Evolutionary conservation across 2,113 vertebrate genomes (phyloP).

Genomic region (Carettochelys insculpta): DNA sequence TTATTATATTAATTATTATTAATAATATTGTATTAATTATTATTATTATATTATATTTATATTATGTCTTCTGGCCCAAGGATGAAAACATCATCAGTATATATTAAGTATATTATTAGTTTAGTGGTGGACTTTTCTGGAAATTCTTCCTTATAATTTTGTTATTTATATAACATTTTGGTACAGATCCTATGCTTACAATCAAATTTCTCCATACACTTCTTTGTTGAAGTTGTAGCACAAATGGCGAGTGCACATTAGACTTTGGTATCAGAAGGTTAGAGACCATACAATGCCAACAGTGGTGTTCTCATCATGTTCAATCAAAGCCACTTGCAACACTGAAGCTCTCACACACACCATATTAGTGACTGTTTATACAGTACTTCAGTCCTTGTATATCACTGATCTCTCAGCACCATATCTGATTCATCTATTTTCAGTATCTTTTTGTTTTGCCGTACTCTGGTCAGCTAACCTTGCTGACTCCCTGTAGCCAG

Average conservation of each 20-base stretch:
- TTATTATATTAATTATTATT: no score
- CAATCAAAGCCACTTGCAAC: conserved; percentile 31
- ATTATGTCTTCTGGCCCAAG: background rate
- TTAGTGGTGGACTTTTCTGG: background rate
- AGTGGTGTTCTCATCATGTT: conserved; percentile 28
- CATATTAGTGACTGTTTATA: conserved; percentile 46
- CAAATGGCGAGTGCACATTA: conserved; percentile 8
- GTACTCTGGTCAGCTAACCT: background rate
- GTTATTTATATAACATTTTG: background rate
- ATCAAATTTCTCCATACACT: conserved; percentile 10
- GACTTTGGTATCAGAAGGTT: conserved; percentile 4
- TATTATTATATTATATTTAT: no score
- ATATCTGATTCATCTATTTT: background rate
- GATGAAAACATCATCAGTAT: background rate
- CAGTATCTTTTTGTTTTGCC: background rate
- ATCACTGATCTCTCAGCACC: background rate
- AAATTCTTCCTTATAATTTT: background rate
- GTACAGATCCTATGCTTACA: background rate
- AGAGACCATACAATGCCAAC: conserved; percentile 19
- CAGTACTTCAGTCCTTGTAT: conserved; percentile 7
- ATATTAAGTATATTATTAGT: background rate
- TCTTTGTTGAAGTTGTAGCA: conserved; percentile 47
- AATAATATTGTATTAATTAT: no score
- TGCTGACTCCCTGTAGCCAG: conserved; percentile 14
- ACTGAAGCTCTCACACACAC: background rate